Evolutionary conservation across 2,888 invertebrate species (phyloP).

Genomic region (Ethmia dodecea): DNA sequence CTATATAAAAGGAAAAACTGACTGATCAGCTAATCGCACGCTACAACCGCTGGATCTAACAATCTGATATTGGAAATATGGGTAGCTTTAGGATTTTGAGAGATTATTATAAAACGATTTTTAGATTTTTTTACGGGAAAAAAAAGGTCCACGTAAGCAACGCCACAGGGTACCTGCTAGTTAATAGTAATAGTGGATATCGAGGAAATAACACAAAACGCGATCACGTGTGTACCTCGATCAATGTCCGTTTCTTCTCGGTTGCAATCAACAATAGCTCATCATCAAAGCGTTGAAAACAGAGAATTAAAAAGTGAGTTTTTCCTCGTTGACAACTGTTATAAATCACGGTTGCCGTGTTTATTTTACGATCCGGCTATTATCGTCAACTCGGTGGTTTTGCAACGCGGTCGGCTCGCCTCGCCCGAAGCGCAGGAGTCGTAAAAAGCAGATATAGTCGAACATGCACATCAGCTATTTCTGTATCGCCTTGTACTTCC

Average conservation of each 20-base stretch:
- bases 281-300: conserved; percentile 59
- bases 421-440: conserved; percentile 42
- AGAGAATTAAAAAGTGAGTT: conserved; percentile 57
- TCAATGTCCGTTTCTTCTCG: conserved; percentile 25
- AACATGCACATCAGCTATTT: conserved; percentile 61
- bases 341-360: conserved; percentile 64
- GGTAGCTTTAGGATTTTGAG: too few species aligned
- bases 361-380: conserved; percentile 71
- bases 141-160: too few species aligned
- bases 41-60: too few species aligned
- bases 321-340: conserved; percentile 63
- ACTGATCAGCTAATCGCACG: too few species aligned
- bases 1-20: too few species aligned
- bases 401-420: conserved; percentile 52
- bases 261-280: conserved; percentile 49
- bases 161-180: too few species aligned
- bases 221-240: conserved; percentile 20
- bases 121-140: too few species aligned
- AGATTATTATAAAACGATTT: too few species aligned
- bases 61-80: too few species aligned
- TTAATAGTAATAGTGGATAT: too few species aligned
- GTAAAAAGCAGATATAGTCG: conserved; percentile 62
- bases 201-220: too few species aligned
- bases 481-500: conserved; percentile 45
- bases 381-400: conserved; percentile 68